phyloP scores from a whole-genome alignment of 2,113 vertebrate genomes.

The Mormyrus lacerda region DNA sequence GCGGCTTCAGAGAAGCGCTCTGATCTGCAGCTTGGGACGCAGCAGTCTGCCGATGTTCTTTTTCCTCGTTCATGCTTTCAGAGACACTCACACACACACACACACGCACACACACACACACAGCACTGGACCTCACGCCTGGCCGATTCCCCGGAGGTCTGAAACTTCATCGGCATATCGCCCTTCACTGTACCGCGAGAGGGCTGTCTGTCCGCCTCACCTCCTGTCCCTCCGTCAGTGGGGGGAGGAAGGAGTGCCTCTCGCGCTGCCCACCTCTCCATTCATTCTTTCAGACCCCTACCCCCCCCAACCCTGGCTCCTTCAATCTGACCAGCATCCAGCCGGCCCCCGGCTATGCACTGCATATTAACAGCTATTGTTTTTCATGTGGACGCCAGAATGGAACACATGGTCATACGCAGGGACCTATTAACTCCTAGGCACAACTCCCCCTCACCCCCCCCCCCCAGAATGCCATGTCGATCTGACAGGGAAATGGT shows the following conservation, averaged over 20 bases:
- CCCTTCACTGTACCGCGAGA: neutral
- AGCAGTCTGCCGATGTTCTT: neutral
- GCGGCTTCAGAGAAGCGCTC: neutral
- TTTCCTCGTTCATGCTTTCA: neutral
- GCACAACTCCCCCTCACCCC: neutral
- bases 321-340: neutral
- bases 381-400: neutral
- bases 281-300: conserved; percentile 45
- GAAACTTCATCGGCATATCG: conserved; percentile 16
- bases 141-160: neutral
- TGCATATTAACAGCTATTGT: neutral
- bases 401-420: conserved; percentile 20
- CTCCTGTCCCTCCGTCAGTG: neutral
- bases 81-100: neutral
- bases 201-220: neutral
- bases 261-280: conserved; percentile 42
- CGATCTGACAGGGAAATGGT: neutral
- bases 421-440: neutral
- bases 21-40: neutral
- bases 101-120: neutral
- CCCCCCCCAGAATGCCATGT: neutral
- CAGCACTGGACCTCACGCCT: neutral
- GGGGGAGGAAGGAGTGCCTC: conserved; percentile 26
- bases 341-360: neutral
- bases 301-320: neutral